Percentiles rank a stretch among this genome's conserved stretches.
These are phyloP conservation scores for Phylloscopus collybita DNA, from an alignment of 2,797 vertebrate species.

Conservation along the genomic window DNA sequence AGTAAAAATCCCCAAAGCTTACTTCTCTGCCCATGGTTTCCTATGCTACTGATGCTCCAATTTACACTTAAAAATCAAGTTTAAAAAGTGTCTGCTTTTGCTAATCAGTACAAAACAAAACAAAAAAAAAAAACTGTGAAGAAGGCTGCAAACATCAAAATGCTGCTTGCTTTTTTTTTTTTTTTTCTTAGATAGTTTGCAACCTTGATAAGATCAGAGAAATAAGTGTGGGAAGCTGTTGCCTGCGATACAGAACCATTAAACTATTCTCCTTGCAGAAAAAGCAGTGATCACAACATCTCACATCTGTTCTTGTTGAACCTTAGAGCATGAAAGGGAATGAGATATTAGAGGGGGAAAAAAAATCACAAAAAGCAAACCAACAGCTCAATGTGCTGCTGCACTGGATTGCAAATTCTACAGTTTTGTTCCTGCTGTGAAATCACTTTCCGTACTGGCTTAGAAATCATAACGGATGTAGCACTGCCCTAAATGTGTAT, in stretches of 20 bases:
- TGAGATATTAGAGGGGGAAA: neutral
- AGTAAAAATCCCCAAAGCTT: neutral
- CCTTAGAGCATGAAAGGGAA: conserved; percentile 36
- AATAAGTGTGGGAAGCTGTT: conserved; percentile 34
- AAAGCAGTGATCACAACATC: conserved; percentile 32
- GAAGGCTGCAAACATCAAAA: neutral
- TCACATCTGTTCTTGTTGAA: conserved; percentile 48
- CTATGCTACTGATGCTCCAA: neutral
- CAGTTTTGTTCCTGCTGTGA: conserved; percentile 16
- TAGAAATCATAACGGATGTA: neutral
- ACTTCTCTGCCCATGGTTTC: neutral
- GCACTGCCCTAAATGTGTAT: neutral
- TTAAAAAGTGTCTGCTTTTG: neutral
- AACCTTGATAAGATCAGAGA: conserved; percentile 26
- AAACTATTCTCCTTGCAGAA: conserved; percentile 16
- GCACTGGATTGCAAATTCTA: neutral
- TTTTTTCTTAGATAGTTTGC: neutral
- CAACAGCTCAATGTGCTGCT: neutral
- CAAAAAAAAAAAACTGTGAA: neutral
- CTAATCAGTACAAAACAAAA: neutral
- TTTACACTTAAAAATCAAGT: neutral
- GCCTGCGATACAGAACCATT: neutral
- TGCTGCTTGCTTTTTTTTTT: neutral
- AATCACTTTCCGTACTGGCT: neutral
- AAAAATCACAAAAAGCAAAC: neutral